phyloP scores from a whole-genome alignment of 2,113 vertebrate genomes.

The Noctilio leporinus region DNA sequence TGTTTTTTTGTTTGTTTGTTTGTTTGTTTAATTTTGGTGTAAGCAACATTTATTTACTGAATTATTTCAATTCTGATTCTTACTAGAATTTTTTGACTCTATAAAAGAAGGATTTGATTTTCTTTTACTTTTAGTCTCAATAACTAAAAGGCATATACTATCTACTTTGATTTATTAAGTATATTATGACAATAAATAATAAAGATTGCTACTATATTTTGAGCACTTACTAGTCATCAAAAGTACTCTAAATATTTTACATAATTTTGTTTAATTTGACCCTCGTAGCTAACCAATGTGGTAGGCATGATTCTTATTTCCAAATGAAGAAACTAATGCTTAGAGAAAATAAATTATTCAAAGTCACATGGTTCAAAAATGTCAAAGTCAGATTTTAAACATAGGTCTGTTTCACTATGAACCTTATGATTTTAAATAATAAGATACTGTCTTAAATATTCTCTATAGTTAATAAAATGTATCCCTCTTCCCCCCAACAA shows the following conservation, averaged over 20 bases:
- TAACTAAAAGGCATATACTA: neutral
- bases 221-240: neutral
- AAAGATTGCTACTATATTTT: neutral
- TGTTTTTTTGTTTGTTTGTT: no score
- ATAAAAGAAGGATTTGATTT: neutral
- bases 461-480: neutral
- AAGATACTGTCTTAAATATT: neutral
- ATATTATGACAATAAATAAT: neutral
- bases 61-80: neutral
- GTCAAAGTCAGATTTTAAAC: neutral
- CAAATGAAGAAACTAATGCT: neutral
- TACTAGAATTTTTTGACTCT: neutral
- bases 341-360: neutral
- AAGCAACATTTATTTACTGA: neutral
- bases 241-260: neutral
- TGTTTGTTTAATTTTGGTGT: neutral
- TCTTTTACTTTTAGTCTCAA: neutral
- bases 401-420: neutral
- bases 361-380: neutral
- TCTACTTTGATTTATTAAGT: neutral
- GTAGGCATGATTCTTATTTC: neutral
- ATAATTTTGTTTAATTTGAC: neutral
- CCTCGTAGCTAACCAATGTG: neutral
- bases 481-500: neutral
- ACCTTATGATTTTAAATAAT: neutral